phyloP scores from a whole-genome alignment of 2,888 invertebrate species.

The Trachelus iudaicus region DNA sequence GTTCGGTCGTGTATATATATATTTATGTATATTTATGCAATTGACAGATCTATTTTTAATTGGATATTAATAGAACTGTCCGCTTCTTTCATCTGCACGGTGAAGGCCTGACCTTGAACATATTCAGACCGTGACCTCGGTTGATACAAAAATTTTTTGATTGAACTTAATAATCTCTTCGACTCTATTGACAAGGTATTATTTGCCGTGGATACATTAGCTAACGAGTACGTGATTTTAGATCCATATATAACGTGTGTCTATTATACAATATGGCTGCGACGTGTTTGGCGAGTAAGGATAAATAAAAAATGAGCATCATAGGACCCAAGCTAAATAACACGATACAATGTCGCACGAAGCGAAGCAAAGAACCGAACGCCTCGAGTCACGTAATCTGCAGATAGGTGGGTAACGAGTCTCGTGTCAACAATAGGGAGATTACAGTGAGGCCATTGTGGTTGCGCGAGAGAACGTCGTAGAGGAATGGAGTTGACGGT shows the following conservation, averaged over 20 bases:
- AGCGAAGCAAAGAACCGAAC: neutral
- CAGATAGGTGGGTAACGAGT: neutral
- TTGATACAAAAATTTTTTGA: neutral
- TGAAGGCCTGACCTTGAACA: neutral
- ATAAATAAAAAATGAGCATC: neutral
- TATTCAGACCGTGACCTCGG: neutral
- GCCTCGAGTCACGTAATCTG: neutral
- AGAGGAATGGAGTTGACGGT: too few species aligned
- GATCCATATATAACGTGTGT: neutral
- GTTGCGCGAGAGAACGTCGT: too few species aligned
- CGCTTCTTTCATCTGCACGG: neutral
- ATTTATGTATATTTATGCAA: neutral
- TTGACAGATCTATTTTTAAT: neutral
- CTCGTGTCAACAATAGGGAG: neutral
- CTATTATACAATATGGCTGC: neutral
- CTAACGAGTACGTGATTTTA: neutral
- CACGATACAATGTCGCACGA: neutral
- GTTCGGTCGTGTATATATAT: conserved; percentile 20
- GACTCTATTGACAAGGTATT: too few species aligned
- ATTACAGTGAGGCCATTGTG: neutral
- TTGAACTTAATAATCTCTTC: neutral
- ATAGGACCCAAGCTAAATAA: neutral
- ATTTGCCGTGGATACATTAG: too few species aligned
- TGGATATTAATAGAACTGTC: neutral
- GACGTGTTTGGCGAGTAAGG: neutral